These are phyloP conservation scores for Aramus guarauna DNA, from an alignment of 2,113 vertebrate genomes.

Conservation along the genomic window DNA sequence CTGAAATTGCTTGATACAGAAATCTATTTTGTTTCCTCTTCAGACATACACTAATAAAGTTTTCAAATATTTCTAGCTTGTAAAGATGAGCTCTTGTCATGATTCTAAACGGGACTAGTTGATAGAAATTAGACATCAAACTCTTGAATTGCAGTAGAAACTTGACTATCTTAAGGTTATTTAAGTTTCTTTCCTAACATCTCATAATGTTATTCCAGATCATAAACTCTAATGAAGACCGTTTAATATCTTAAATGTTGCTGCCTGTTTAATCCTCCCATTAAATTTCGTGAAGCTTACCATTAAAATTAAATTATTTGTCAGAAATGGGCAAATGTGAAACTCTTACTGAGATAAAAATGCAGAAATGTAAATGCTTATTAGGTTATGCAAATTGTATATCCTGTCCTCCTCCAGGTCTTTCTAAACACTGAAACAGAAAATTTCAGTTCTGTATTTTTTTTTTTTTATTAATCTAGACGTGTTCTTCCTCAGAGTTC, in stretches of 20 bases:
- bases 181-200: neutral
- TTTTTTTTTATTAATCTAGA: neutral
- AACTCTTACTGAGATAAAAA: neutral
- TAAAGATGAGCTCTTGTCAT: neutral
- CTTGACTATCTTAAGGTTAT: neutral
- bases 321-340: neutral
- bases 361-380: neutral
- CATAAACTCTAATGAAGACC: neutral
- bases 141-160: neutral
- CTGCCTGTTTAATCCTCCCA: neutral
- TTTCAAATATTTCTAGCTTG: neutral
- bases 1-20: neutral
- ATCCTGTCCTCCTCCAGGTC: neutral
- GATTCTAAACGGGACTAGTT: neutral
- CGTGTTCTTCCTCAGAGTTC: neutral
- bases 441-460: neutral
- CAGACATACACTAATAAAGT: neutral
- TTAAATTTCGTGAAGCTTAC: neutral
- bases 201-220: neutral
- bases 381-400: neutral
- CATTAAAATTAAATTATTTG: conserved; percentile 1
- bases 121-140: neutral
- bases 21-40: neutral
- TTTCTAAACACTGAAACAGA: neutral
- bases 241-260: neutral